phyloP scores from a whole-genome alignment of 2,113 vertebrate species.

The Centrocercus urophasianus region DNA sequence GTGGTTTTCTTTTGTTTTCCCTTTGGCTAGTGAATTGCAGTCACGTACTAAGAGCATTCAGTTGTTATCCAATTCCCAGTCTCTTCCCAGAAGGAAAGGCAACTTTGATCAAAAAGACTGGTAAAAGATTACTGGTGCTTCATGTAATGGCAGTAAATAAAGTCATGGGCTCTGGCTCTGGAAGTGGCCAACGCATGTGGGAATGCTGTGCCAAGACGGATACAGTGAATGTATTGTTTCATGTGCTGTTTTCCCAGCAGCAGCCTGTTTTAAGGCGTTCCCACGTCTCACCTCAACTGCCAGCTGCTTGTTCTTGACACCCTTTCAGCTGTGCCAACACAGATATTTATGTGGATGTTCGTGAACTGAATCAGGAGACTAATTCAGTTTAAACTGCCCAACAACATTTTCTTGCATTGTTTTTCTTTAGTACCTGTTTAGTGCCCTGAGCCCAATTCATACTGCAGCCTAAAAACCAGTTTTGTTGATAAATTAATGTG shows the following conservation, averaged over 20 bases:
- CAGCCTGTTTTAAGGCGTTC: not conserved
- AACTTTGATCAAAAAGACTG: not conserved
- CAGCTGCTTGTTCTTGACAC: slow-evolving; percentile 1
- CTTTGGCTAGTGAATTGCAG: not conserved
- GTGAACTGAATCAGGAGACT: not conserved
- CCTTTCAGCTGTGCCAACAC: not conserved
- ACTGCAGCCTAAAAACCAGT: not conserved
- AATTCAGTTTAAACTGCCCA: not conserved
- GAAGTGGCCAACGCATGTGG: not conserved
- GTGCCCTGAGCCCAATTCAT: not conserved
- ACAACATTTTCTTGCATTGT: not conserved
- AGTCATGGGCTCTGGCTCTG: not conserved
- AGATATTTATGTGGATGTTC: not conserved
- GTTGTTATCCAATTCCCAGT: not conserved
- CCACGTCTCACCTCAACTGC: not conserved
- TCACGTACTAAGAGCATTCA: not conserved
- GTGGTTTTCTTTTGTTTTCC: not conserved
- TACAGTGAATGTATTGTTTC: not conserved
- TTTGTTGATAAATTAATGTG: not conserved
- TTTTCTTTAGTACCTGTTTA: not conserved
- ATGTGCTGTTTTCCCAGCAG: not conserved
- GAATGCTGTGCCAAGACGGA: not conserved
- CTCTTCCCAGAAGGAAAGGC: not conserved
- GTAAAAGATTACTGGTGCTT: not conserved
- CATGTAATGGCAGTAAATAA: rapidly evolving